These are phyloP conservation scores for Ctena decussata DNA, from an alignment of 2,888 invertebrate genomes.

Conservation along the genomic window DNA sequence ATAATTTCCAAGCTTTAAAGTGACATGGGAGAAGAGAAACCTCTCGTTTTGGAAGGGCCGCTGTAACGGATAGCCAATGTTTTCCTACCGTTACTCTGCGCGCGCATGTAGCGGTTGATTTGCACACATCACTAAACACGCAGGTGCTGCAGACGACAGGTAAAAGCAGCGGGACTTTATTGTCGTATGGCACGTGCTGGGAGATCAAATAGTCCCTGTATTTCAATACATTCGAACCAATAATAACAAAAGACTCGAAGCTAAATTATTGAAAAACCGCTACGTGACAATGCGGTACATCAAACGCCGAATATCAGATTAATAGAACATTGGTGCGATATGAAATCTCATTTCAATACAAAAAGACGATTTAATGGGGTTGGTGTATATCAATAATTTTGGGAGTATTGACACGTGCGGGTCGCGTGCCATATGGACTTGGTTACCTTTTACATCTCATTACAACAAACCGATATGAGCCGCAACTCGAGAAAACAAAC, in stretches of 20 bases:
- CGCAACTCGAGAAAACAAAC: no score
- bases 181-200: constrained; percentile 52
- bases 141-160: constrained; percentile 51
- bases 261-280: constrained; percentile 1
- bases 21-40: no score
- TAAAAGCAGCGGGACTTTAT: constrained; percentile 48
- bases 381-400: constrained; percentile 40
- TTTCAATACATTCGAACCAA: background rate
- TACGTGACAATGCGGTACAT: background rate
- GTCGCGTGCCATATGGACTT: constrained; percentile 62
- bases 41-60: no score
- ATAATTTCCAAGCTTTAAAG: no score
- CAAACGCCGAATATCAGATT: background rate
- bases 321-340: background rate
- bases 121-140: constrained; percentile 33
- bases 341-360: background rate
- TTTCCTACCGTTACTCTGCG: background rate
- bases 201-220: constrained; percentile 36
- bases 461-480: no score
- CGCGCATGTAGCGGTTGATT: constrained; percentile 51
- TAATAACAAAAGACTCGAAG: background rate
- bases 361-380: constrained; percentile 6
- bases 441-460: constrained; percentile 26
- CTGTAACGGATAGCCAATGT: no score
- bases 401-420: constrained; percentile 27